These are phyloP conservation scores for Mamestra configurata DNA, from an alignment of 1,140 invertebrate genomes.

Conservation along the genomic window DNA sequence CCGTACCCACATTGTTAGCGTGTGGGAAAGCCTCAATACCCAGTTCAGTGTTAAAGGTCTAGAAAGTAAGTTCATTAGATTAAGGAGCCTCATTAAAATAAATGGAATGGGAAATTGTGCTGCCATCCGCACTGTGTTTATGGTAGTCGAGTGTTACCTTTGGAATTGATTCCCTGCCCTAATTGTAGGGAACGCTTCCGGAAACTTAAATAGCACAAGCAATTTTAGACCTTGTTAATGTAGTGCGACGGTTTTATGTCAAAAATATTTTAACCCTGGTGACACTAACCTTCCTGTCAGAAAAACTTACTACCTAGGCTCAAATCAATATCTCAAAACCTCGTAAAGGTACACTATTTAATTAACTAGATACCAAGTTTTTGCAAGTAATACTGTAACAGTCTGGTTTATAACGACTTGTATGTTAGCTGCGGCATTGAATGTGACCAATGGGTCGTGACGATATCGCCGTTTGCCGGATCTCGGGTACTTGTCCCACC, in stretches of 20 bases:
- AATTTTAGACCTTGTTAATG: neutral
- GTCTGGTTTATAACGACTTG: slow-evolving; percentile 7
- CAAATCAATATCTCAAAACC: neutral
- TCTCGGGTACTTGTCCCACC: slow-evolving; percentile 23
- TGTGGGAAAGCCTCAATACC: slow-evolving; percentile 28
- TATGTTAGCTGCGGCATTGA: slow-evolving; percentile 51
- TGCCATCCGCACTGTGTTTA: neutral
- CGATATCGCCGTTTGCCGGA: slow-evolving; percentile 45
- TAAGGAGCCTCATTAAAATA: slow-evolving; percentile 11
- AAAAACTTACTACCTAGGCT: neutral
- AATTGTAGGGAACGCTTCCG: neutral
- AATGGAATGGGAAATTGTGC: slow-evolving; percentile 16
- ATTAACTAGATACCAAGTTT: slow-evolving; percentile 1
- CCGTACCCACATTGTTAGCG: slow-evolving; percentile 7
- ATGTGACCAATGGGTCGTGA: slow-evolving; percentile 60
- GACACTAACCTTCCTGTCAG: neutral
- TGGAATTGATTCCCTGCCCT: neutral
- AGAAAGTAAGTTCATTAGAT: slow-evolving; percentile 19
- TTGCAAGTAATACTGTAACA: slow-evolving; percentile 1
- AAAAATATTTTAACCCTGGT: neutral
- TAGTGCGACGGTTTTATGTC: neutral
- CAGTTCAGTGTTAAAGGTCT: slow-evolving; percentile 27
- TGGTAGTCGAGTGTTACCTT: neutral
- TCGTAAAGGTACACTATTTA: neutral
- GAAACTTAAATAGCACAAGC: neutral